Evolutionary conservation across 2,888 invertebrate species (phyloP).

Genomic region (Macrosiphum euphorbiae): DNA sequence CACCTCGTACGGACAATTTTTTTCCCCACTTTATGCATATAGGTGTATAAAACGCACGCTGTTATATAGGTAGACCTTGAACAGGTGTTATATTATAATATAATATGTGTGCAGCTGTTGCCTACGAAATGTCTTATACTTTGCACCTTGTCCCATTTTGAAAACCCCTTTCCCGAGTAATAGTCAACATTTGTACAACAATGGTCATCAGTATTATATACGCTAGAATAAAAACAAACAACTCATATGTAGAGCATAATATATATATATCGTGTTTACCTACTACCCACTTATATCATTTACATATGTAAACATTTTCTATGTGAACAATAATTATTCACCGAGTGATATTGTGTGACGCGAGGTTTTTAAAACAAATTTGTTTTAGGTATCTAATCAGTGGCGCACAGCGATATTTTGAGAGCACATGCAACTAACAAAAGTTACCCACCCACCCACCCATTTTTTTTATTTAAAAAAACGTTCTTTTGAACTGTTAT

Average conservation of each 20-base stretch:
- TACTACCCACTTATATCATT: background rate
- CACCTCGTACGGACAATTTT: background rate
- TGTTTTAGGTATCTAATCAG: background rate
- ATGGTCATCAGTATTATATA: background rate
- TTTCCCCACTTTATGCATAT: background rate
- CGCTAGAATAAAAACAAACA: background rate
- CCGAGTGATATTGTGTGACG: background rate
- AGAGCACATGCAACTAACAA: no score
- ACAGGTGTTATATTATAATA: background rate
- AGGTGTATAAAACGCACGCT: background rate
- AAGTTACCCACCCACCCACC: no score
- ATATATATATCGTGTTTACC: background rate
- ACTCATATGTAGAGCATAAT: background rate
- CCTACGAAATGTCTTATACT: background rate
- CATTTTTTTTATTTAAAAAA: no score
- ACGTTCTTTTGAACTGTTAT: no score
- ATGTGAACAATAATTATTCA: background rate
- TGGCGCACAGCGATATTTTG: no score
- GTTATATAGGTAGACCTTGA: background rate
- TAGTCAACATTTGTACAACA: background rate
- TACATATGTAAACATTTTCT: background rate
- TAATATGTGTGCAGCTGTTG: background rate
- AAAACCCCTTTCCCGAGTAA: background rate
- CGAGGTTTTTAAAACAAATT: background rate
- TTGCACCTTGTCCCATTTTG: background rate